These are phyloP conservation scores for Acronicta aceris DNA, from an alignment of 2,888 invertebrate species.

Conservation along the genomic window DNA sequence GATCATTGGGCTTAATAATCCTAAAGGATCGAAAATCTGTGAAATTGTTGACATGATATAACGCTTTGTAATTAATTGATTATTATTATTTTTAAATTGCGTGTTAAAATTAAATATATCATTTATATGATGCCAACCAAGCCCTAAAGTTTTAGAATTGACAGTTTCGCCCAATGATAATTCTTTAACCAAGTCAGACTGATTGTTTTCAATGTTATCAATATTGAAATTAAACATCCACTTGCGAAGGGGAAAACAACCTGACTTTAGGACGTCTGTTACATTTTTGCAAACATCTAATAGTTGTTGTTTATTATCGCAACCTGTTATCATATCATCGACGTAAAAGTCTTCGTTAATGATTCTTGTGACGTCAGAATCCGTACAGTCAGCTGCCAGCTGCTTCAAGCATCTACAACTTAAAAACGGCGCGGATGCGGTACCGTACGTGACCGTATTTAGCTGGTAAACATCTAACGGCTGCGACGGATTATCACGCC, in stretches of 20 bases:
- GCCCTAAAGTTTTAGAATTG: not conserved
- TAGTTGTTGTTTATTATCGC: not conserved
- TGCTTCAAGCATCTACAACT: slow-evolving; percentile 5
- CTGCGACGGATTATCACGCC: too few relatives aligned
- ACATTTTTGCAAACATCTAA: not conserved
- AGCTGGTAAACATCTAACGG: too few relatives aligned
- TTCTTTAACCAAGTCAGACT: not conserved
- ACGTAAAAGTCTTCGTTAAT: slow-evolving; percentile 6
- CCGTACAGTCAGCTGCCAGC: not conserved
- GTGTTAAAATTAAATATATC: too few relatives aligned
- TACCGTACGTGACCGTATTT: not conserved
- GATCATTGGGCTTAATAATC: slow-evolving; percentile 8
- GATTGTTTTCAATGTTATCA: not conserved
- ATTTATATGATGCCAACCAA: too few relatives aligned
- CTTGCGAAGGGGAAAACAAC: slow-evolving; percentile 2
- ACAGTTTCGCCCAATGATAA: not conserved
- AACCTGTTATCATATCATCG: not conserved
- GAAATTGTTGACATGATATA: slow-evolving; percentile 27
- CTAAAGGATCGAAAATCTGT: slow-evolving; percentile 21
- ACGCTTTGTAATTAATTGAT: slow-evolving; percentile 20
- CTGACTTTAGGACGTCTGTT: not conserved
- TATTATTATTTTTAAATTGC: not conserved
- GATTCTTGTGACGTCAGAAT: slow-evolving; percentile 1
- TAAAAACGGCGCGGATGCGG: slow-evolving; percentile 7
- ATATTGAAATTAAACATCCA: not conserved